Conservation (phyloP, 2,113 vertebrate species). For the Pagrus major region DNA sequence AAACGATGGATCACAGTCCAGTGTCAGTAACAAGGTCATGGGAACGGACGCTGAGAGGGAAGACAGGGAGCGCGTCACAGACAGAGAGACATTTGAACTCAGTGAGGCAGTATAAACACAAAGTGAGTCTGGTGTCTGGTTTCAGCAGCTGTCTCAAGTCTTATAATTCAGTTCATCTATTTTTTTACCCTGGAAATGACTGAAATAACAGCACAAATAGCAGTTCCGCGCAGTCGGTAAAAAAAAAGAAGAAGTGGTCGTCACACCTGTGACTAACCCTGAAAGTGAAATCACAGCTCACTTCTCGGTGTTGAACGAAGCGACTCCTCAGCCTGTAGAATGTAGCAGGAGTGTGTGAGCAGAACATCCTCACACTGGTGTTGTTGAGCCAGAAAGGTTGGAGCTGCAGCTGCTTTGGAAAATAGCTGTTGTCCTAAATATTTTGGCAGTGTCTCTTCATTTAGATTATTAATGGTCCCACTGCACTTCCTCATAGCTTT, state of each 20-base stretch:
- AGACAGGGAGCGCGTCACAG: constrained; percentile 50
- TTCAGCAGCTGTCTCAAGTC: constrained; percentile 66
- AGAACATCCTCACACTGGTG: constrained; percentile 12
- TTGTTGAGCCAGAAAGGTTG: neutral
- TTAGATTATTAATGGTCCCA: constrained; percentile 23
- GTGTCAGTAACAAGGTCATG: constrained; percentile 76
- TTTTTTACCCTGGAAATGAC: constrained; percentile 5
- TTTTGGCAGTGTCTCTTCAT: constrained; percentile 34
- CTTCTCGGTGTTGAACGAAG: neutral
- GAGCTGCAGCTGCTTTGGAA: constrained; percentile 49
- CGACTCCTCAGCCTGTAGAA: constrained; percentile 46
- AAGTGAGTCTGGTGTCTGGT: constrained; percentile 62
- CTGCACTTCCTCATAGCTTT: neutral
- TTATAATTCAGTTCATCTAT: constrained; percentile 32
- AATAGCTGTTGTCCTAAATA: constrained; percentile 32
- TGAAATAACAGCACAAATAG: neutral
- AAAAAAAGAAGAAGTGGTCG: constrained; percentile 12
- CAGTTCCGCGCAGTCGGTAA: neutral
- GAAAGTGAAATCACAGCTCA: constrained; percentile 39
- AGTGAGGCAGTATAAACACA: constrained; percentile 66
- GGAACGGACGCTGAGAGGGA: constrained; percentile 69
- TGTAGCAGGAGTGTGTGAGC: constrained; percentile 65
- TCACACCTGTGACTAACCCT: neutral
- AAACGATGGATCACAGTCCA: constrained; percentile 48
- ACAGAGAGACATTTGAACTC: constrained; percentile 57